These are phyloP conservation scores for Monarcha castaneiventris DNA, from an alignment of 2,113 vertebrate species.

Conservation along the genomic window DNA sequence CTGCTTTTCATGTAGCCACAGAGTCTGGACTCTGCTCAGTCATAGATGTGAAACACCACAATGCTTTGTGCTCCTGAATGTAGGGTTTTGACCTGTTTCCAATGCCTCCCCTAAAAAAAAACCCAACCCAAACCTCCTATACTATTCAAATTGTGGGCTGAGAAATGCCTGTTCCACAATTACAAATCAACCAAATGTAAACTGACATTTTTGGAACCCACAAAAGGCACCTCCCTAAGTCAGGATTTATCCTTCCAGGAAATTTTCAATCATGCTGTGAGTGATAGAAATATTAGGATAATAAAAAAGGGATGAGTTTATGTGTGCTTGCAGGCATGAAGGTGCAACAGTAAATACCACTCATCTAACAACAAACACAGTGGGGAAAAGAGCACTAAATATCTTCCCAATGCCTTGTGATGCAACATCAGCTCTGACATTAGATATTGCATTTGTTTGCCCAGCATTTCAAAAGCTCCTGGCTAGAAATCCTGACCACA, in stretches of 20 bases:
- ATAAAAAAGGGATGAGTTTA: background rate
- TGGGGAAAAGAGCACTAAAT: background rate
- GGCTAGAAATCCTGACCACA: background rate
- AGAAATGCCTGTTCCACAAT: slow-evolving; percentile 4
- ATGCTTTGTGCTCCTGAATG: background rate
- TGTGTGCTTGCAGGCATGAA: background rate
- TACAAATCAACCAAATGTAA: slow-evolving; percentile 35
- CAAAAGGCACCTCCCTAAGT: slow-evolving; percentile 1
- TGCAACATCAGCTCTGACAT: slow-evolving; percentile 10
- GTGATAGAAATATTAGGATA: background rate
- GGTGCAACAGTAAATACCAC: background rate
- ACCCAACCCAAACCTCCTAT: background rate
- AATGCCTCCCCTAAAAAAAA: background rate
- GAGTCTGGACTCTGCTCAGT: background rate
- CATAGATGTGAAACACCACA: background rate
- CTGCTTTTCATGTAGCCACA: background rate
- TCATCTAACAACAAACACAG: background rate
- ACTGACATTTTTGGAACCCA: slow-evolving; percentile 1
- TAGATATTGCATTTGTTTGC: slow-evolving; percentile 4
- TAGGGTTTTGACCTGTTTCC: background rate
- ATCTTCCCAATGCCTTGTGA: background rate
- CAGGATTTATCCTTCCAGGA: slow-evolving; percentile 32
- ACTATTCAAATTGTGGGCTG: slow-evolving; percentile 13
- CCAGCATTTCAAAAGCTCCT: slow-evolving; percentile 37
- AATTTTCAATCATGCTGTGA: slow-evolving; percentile 45